Base-by-base conservation (phyloP, 2,797 vertebrate genomes). In the Fistularia commersonii region DNA sequence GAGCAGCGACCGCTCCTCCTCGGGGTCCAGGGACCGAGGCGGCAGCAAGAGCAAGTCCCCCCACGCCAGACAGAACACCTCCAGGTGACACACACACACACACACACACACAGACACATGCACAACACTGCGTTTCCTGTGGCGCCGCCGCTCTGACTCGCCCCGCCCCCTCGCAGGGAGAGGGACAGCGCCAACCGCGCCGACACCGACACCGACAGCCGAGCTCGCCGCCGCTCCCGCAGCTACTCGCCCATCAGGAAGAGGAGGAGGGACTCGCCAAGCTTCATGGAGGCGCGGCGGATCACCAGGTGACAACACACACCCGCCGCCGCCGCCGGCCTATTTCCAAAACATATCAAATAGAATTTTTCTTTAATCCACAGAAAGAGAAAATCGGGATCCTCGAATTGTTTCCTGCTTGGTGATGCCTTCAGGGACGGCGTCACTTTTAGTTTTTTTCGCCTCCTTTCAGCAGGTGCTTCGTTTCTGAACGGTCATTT, bases 241-340 rank as follows among this genome's bases (percentile, higher is more conserved):
- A 99, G 95, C 85, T 99, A 97, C 73, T 99, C 97, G 0, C 97
- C 97, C 14, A 99, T 99, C 64, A 90, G 97, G 45, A 99, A 99
- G 67, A 88, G 97, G 72, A 92, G 97, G 67, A 91, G 97, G 34
- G 97, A 99, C 69, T 99, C 97, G 0, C 97, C 97, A 68, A 99
- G 95, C 77, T 99, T 99, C 84, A 99, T 99, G 97, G 97, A 99
- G 74, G 95, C 97, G 23, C 89, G 97, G 56, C 93, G 97, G 86
- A 99, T 99, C 85, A 99, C 97, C 65, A 99, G 96, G 96, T 99
- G 90, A 62, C 42, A 38, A 32, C 45, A 3, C 8, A 41, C 12
- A 23, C 12, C 43, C 13, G 32, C 7, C n/a, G n/a, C n/a, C n/a
- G n/a, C n/a, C n/a, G n/a, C n/a, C 23, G 32, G n/a, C 14, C 48